phyloP scores from a whole-genome alignment of 2,797 vertebrate species.

The Takifugu ocellatus region DNA sequence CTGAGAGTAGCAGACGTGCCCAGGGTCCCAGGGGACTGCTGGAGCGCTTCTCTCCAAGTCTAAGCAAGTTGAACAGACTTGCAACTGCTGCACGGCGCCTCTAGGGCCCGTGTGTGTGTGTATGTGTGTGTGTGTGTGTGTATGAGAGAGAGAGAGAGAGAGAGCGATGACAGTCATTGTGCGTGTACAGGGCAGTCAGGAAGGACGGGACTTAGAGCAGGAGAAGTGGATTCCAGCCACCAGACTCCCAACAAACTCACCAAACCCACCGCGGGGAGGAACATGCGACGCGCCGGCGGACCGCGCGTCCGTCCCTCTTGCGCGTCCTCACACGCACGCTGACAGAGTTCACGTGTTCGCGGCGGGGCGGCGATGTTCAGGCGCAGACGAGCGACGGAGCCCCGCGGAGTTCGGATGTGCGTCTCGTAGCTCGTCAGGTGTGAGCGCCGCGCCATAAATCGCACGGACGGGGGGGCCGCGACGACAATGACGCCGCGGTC shows the following conservation, averaged over 20 bases:
- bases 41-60: constrained; percentile 26
- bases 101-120: constrained; percentile 27
- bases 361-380: constrained; percentile 54
- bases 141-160: constrained; percentile 7
- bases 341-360: constrained; percentile 49
- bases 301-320: constrained; percentile 23
- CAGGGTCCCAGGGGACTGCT: constrained; percentile 19
- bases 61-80: constrained; percentile 20
- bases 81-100: constrained; percentile 46
- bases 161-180: constrained; percentile 9
- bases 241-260: not conserved
- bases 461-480: not conserved
- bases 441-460: constrained; percentile 11
- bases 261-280: constrained; percentile 22
- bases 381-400: constrained; percentile 26
- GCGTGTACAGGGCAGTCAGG: constrained; percentile 35
- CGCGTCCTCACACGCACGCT: constrained; percentile 42
- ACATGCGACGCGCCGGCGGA: constrained; percentile 49
- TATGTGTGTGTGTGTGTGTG: constrained; percentile 19
- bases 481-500: not conserved
- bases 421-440: constrained; percentile 37
- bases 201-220: constrained; percentile 25
- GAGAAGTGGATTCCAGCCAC: not conserved
- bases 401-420: constrained; percentile 55
- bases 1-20: not conserved